phyloP scores from a whole-genome alignment of 2,888 invertebrate species.

The Ernsta delagoae region DNA sequence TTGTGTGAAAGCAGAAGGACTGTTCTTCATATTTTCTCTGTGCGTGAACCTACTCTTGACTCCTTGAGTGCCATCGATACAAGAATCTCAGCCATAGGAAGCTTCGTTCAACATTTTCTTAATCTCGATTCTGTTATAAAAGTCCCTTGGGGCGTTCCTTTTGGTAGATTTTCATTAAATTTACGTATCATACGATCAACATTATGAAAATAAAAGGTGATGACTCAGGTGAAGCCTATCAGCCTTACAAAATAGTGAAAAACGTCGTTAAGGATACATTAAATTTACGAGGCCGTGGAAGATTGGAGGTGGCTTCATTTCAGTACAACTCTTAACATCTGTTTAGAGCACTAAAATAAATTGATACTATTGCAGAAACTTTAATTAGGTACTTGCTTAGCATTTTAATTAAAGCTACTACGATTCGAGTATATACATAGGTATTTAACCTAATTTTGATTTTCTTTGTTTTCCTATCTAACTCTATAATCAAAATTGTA shows the following conservation, averaged over 20 bases:
- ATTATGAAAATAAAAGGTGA: neutral
- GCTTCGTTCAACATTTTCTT: slow-evolving; percentile 38
- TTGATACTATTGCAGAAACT: too few relatives aligned
- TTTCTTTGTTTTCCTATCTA: too few relatives aligned
- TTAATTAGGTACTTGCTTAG: too few relatives aligned
- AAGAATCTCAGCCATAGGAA: slow-evolving; percentile 43
- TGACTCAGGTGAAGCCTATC: neutral
- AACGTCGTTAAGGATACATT: too few relatives aligned
- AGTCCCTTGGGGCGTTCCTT: neutral
- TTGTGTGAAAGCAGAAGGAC: neutral
- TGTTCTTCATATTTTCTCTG: neutral
- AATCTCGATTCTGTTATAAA: neutral
- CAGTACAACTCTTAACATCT: too few relatives aligned
- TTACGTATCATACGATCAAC: neutral
- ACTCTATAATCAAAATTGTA: too few relatives aligned
- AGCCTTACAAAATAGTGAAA: neutral
- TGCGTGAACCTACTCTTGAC: slow-evolving; percentile 59
- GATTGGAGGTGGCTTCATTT: too few relatives aligned
- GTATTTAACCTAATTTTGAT: too few relatives aligned
- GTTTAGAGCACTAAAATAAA: too few relatives aligned
- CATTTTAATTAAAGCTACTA: too few relatives aligned
- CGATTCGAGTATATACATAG: too few relatives aligned
- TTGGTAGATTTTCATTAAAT: neutral
- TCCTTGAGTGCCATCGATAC: slow-evolving; percentile 51
- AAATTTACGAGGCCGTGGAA: too few relatives aligned